phyloP scores from a whole-genome alignment of 2,888 invertebrate genomes.

The Chydorus sphaericus region DNA sequence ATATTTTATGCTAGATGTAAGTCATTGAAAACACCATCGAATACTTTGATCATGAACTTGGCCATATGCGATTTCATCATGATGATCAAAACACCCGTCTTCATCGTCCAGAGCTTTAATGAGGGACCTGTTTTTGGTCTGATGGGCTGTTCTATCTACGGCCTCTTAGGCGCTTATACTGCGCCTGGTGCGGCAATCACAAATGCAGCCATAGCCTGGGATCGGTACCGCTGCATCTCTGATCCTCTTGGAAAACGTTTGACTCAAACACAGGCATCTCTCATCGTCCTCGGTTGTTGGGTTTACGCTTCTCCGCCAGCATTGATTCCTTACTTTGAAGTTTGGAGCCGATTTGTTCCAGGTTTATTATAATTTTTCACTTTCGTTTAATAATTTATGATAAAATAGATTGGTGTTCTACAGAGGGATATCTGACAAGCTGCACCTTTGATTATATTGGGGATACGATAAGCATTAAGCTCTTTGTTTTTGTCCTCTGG shows the following conservation, averaged over 20 bases:
- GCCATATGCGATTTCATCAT: slow-evolving; percentile 53
- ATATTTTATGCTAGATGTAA: slow-evolving; percentile 32
- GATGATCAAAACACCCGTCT: slow-evolving; percentile 51
- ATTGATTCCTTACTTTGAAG: slow-evolving; percentile 43
- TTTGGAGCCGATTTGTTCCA: slow-evolving; percentile 33
- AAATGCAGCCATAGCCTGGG: slow-evolving; percentile 55
- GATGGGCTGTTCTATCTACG: slow-evolving; percentile 49
- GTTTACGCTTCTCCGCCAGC: slow-evolving; percentile 52
- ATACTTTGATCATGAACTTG: slow-evolving; percentile 52
- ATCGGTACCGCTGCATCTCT: slow-evolving; percentile 50
- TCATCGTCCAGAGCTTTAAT: slow-evolving; percentile 44
- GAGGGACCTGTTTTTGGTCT: slow-evolving; percentile 46
- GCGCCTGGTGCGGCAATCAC: slow-evolving; percentile 54
- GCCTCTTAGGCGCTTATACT: slow-evolving; percentile 43
- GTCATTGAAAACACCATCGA: slow-evolving; percentile 51
- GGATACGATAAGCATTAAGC: slow-evolving; percentile 44
- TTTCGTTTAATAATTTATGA: too few species aligned
- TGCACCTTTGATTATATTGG: slow-evolving; percentile 55
- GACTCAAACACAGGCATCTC: slow-evolving; percentile 44
- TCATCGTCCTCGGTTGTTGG: slow-evolving; percentile 47
- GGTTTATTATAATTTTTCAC: too few species aligned
- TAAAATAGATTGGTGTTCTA: too few species aligned
- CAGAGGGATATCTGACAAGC: slow-evolving; percentile 61
- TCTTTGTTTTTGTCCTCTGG: slow-evolving; percentile 49
- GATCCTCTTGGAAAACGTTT: slow-evolving; percentile 53